A percentile compares a stretch with the other conserved stretches of the same genome.
Conservation (phyloP, 2,113 vertebrate species). For the Microtus montanus region DNA sequence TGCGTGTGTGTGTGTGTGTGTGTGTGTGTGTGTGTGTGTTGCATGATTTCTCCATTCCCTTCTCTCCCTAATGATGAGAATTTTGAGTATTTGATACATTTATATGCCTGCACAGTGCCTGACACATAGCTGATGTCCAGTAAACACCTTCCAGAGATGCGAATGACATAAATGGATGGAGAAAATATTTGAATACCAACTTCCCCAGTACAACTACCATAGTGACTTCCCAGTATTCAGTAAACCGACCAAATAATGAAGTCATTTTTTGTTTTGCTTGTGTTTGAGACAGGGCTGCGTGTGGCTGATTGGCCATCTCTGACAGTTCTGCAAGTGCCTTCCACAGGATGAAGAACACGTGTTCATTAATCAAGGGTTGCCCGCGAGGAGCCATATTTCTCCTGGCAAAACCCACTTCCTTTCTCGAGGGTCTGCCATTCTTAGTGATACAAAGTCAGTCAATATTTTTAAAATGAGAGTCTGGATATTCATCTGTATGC, state of each 20-base stretch:
- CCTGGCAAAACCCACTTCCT: not conserved
- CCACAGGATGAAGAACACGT: not conserved
- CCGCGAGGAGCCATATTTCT: not conserved
- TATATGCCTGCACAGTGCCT: not conserved
- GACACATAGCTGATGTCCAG: not conserved
- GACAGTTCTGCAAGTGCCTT: not conserved
- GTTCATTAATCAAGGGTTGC: not conserved
- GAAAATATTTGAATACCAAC: not conserved
- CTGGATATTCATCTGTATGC: conserved; percentile 14
- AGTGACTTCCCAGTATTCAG: not conserved
- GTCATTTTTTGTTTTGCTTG: not conserved
- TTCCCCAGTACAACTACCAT: not conserved
- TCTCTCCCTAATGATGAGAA: not conserved
- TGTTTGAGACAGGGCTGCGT: not conserved
- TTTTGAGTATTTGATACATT: conserved; percentile 11
- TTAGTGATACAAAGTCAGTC: not conserved
- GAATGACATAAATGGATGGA: not conserved
- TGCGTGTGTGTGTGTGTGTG: not conserved
- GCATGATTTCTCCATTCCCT: not conserved
- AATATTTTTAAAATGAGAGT: conserved; percentile 32
- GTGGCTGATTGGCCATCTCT: not conserved
- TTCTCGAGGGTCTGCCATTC: conserved; percentile 22
- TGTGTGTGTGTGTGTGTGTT: not conserved
- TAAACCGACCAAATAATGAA: not conserved
- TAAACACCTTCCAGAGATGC: not conserved